A percentile compares a stretch with the other conserved stretches of the same genome.
phyloP scores from a whole-genome alignment of 2,888 invertebrate genomes.

The Lepidochrysops patricia region DNA sequence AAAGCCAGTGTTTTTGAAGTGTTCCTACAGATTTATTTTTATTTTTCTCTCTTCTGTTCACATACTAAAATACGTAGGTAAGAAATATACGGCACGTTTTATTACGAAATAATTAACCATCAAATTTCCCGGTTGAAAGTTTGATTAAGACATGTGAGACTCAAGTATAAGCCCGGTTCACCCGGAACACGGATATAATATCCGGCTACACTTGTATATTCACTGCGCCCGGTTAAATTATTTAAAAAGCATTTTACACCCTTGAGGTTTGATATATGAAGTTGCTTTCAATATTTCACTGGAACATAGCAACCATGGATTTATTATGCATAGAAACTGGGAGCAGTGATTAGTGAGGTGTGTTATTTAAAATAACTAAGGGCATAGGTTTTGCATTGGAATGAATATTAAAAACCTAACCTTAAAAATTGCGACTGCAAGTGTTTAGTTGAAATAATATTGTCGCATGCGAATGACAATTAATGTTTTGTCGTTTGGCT shows the following conservation, averaged over 20 bases:
- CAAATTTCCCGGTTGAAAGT: not conserved
- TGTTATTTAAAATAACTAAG: not conserved
- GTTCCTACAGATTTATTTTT: not conserved
- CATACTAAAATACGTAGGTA: not conserved
- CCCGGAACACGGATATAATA: slow-evolving; percentile 41
- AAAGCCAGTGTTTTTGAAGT: not conserved
- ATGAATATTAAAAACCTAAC: no score
- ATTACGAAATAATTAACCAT: slow-evolving; percentile 5
- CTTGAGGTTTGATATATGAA: not conserved
- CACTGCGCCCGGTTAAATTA: slow-evolving; percentile 32
- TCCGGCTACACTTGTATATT: slow-evolving; percentile 47
- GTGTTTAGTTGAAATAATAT: no score
- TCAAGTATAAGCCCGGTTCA: slow-evolving; percentile 15
- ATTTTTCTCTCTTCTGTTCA: no score
- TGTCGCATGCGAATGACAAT: no score
- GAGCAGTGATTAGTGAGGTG: not conserved
- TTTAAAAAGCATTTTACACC: slow-evolving; percentile 16
- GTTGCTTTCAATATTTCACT: not conserved
- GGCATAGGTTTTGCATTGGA: not conserved
- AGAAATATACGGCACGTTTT: not conserved
- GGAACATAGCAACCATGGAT: not conserved
- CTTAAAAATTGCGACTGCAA: no score
- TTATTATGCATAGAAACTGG: not conserved
- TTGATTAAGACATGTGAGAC: slow-evolving; percentile 9
- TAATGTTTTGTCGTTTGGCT: no score